These are phyloP conservation scores for Barypeithes pellucidus DNA, from an alignment of 2,888 invertebrate species.

Conservation along the genomic window DNA sequence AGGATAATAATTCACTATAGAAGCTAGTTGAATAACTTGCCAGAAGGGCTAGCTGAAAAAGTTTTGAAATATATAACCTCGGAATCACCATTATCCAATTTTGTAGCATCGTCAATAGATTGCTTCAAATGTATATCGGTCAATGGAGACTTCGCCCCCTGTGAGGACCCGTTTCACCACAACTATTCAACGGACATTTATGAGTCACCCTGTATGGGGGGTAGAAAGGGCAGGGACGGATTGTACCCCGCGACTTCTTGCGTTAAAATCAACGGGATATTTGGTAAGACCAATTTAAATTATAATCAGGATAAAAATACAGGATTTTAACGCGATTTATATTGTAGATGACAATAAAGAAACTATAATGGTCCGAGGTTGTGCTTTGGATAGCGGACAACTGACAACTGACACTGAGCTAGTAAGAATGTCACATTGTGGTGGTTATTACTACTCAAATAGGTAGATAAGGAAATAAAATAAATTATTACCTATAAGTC, in stretches of 20 bases:
- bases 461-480: conserved; percentile 78
- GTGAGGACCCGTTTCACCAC: conserved; percentile 97
- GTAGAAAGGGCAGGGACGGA: conserved; percentile 92
- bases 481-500: neutral
- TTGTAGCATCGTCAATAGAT: conserved; percentile 77
- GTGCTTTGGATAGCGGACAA: conserved; percentile 96
- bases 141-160: conserved; percentile 88
- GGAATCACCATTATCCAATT: too few species aligned
- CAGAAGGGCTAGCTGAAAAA: too few species aligned
- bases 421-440: conserved; percentile 97
- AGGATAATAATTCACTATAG: too few species aligned
- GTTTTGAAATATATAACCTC: too few species aligned
- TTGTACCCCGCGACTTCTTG: conserved; percentile 97
- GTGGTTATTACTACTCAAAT: conserved; percentile 91
- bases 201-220: conserved; percentile 95
- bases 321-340: too few species aligned
- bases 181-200: conserved; percentile 88
- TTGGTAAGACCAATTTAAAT: conserved; percentile 77
- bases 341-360: conserved; percentile 83
- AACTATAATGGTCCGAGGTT: conserved; percentile 90
- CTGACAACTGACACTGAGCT: conserved; percentile 97
- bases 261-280: conserved; percentile 93
- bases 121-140: conserved; percentile 98
- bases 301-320: neutral
- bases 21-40: too few species aligned